Base-by-base conservation (phyloP, 2,113 vertebrate genomes). In the Rhadina sibilatrix region DNA sequence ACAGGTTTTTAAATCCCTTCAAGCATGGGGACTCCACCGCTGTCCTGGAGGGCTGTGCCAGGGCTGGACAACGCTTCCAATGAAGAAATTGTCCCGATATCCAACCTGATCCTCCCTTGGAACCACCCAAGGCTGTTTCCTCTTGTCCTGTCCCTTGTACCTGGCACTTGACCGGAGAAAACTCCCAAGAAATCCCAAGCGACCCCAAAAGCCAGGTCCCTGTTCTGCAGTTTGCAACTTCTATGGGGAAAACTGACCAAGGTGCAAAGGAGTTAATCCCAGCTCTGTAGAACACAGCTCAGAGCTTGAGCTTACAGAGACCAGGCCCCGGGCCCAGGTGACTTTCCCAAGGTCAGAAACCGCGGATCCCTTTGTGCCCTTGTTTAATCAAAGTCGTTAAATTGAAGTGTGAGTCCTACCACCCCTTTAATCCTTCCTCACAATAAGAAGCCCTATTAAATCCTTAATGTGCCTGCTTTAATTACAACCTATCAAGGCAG, bases 361-460 rank as follows among this genome's bases (percentile, higher is more conserved):
- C 0, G 60, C 37, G 9, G 70, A 63, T 72, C 66, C 59, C 35
- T 44, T 44, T 7, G 3, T 49, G 52, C 81, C 76, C 82, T 94
- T 11, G 2, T 95, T 97, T 95, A 87, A 97, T 93, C 87, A 68
- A 94, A 93, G 79, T 50, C 91, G 89, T 97, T 95, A 97, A 95
- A 91, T 92, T 94, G 66, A 80, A 96, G 61, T 70, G 76, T 87
- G 93, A 96, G 87, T 94, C 81, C 92, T 52, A 83, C 83, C 94
- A 90, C 89, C 84, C 54, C 85, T 95, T 95, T 96, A 96, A 97
- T 97, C 96, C 96, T 95, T 57, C 76, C 65, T 77, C 89, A 91
- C 94, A 97, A 96, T 95, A 95, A 96, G 94, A 68, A 96, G 84
- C 65, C 35, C 90, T 96, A 86, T 96, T 96, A 97, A 97, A 96